Evolutionary conservation across 2,797 vertebrate genomes (phyloP).

Genomic region (Selene dorsalis): DNA sequence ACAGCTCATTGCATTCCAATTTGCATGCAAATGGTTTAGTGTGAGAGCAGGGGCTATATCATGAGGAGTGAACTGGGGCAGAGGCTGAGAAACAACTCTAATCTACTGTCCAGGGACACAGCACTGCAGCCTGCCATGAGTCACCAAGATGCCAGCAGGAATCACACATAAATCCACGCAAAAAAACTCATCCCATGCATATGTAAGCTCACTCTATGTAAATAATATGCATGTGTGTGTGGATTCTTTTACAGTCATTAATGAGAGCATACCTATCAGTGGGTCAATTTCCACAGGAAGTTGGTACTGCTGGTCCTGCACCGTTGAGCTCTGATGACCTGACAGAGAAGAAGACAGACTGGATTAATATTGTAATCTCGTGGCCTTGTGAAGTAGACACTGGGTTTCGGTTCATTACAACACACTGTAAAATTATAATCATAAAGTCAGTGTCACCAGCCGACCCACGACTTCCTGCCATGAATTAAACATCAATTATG

Average conservation of each 20-base stretch:
- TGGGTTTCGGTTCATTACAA: conserved; percentile 63
- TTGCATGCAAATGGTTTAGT: conserved; percentile 99
- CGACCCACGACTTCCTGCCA: conserved; percentile 12
- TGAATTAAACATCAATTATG: conserved; percentile 51
- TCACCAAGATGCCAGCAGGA: conserved; percentile 65
- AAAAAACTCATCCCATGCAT: conserved; percentile 54
- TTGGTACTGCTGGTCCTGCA: conserved; percentile 98
- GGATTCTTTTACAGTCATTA: conserved; percentile 39
- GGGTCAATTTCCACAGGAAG: conserved; percentile 99
- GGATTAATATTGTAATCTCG: conserved; percentile 75
- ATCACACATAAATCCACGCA: conserved; percentile 59
- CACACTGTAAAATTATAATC: conserved; percentile 61
- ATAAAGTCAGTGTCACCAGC: conserved; percentile 63
- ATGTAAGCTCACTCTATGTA: conserved; percentile 28
- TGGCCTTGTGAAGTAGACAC: conserved; percentile 68
- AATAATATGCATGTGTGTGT: conserved; percentile 27
- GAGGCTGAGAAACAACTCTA: conserved; percentile 95
- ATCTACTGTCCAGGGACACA: conserved; percentile 93
- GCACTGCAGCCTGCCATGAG: conserved; percentile 76
- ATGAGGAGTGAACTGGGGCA: conserved; percentile 72
- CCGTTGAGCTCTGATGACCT: conserved; percentile 95
- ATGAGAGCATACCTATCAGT: conserved; percentile 92
- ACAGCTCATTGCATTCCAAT: conserved; percentile 99
- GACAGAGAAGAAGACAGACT: conserved; percentile 85
- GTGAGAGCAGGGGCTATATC: conserved; percentile 92